Percentiles rank a stretch among this genome's conserved stretches.
Evolutionary conservation across 2,888 invertebrate genomes (phyloP).

Genomic region (Antheraea yamamai): DNA sequence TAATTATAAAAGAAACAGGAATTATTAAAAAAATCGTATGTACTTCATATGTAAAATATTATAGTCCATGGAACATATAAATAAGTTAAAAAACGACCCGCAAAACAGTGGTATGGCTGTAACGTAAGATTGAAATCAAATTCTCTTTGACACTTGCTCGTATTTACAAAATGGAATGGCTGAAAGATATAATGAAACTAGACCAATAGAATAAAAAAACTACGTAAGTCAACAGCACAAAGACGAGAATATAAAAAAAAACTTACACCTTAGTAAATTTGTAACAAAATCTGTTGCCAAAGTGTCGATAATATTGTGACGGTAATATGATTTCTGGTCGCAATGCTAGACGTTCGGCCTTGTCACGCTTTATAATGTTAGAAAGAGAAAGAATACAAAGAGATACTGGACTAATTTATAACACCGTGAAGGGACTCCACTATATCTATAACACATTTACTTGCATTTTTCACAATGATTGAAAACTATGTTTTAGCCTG

Average conservation of each 20-base stretch:
- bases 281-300: slow-evolving; percentile 47
- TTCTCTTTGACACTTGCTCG: slow-evolving; percentile 78
- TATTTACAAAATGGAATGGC: slow-evolving; percentile 70
- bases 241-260: slow-evolving; percentile 49
- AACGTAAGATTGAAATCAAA: slow-evolving; percentile 26
- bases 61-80: neutral
- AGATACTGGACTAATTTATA: neutral
- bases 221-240: slow-evolving; percentile 70
- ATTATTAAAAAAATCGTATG: no score
- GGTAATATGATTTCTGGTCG: neutral
- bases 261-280: slow-evolving; percentile 55
- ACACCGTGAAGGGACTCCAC: neutral
- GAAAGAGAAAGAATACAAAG: neutral
- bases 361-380: neutral
- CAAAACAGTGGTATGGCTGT: slow-evolving; percentile 60
- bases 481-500: neutral
- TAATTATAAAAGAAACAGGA: no score
- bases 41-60: neutral
- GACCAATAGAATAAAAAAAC: slow-evolving; percentile 45
- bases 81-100: slow-evolving; percentile 33
- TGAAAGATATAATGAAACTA: slow-evolving; percentile 48
- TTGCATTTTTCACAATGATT: neutral
- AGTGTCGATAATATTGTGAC: neutral
- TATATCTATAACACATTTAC: neutral
- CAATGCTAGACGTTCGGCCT: neutral